These are phyloP conservation scores for Scartelaos histophorus DNA, from an alignment of 2,113 vertebrate species.

Conservation along the genomic window DNA sequence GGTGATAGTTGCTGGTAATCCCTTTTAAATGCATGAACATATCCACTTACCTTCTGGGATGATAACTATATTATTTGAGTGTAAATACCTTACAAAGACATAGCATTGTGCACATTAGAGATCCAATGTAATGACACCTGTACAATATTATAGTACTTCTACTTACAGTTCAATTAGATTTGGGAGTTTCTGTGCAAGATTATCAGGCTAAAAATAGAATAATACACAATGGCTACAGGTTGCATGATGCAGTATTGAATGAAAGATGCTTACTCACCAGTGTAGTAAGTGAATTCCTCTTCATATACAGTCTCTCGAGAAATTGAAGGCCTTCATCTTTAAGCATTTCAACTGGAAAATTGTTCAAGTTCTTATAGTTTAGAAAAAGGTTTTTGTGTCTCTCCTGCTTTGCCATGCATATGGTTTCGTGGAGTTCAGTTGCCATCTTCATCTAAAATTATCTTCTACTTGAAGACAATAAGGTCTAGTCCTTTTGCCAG, in stretches of 20 bases:
- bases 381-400: conserved; percentile 96
- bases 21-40: background rate
- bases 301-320: conserved; percentile 96
- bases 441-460: conserved; percentile 79
- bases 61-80: conserved; percentile 95
- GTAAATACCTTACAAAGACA: conserved; percentile 85
- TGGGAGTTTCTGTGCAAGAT: conserved; percentile 96
- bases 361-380: conserved; percentile 90
- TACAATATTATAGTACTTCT: background rate
- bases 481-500: conserved; percentile 14
- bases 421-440: conserved; percentile 89
- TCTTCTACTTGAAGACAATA: conserved; percentile 1
- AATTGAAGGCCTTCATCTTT: conserved; percentile 93
- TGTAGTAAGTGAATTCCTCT: conserved; percentile 92
- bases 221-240: background rate
- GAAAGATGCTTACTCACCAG: conserved; percentile 68
- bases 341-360: conserved; percentile 89
- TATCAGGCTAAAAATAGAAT: conserved; percentile 85
- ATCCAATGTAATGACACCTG: background rate
- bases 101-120: background rate
- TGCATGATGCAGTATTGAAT: background rate
- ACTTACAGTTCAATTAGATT: conserved; percentile 98
- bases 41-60: conserved; percentile 89
- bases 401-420: conserved; percentile 91
- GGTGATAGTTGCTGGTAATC: background rate